Conservation (phyloP, 2,888 invertebrate species). For the Adelognathus sp. region DNA sequence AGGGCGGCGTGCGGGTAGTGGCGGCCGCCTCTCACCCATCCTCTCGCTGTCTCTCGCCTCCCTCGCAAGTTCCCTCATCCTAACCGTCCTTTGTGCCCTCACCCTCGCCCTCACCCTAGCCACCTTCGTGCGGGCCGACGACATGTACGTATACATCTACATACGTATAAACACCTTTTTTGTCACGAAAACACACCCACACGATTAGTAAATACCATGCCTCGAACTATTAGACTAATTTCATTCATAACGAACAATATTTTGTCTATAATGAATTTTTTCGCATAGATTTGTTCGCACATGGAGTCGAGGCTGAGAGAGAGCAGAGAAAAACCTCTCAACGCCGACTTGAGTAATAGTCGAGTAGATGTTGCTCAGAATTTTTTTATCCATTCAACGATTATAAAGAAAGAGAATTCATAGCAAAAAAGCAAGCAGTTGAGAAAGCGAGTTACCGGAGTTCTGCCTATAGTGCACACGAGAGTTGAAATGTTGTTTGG, state of each 20-base stretch:
- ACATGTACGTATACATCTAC: conserved; percentile 77
- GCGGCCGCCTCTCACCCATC: conserved; percentile 79
- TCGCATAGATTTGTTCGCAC: conserved; percentile 18
- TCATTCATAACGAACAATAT: not conserved
- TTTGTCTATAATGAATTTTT: conserved; percentile 16
- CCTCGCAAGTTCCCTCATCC: conserved; percentile 78
- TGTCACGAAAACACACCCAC: conserved; percentile 2
- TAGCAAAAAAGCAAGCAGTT: conserved; percentile 38
- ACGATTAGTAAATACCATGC: conserved; percentile 33
- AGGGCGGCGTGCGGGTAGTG: conserved; percentile 85
- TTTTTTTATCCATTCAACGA: conserved; percentile 8
- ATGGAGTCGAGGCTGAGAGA: conserved; percentile 32
- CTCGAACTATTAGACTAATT: conserved; percentile 35
- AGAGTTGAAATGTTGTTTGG: conserved; percentile 34
- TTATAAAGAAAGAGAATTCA: not conserved
- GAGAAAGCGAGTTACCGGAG: conserved; percentile 21
- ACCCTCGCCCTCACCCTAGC: conserved; percentile 78
- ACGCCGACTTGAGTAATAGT: conserved; percentile 10
- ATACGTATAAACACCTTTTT: not conserved
- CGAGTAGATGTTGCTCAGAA: conserved; percentile 41
- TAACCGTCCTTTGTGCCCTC: conserved; percentile 76
- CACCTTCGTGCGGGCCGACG: conserved; percentile 78
- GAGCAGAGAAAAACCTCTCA: conserved; percentile 15
- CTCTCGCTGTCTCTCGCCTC: conserved; percentile 80
- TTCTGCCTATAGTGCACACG: conserved; percentile 41